Percentiles rank a stretch among this genome's conserved stretches.
Evolutionary conservation across 2,113 vertebrate genomes (phyloP).

Genomic region (Columba livia): DNA sequence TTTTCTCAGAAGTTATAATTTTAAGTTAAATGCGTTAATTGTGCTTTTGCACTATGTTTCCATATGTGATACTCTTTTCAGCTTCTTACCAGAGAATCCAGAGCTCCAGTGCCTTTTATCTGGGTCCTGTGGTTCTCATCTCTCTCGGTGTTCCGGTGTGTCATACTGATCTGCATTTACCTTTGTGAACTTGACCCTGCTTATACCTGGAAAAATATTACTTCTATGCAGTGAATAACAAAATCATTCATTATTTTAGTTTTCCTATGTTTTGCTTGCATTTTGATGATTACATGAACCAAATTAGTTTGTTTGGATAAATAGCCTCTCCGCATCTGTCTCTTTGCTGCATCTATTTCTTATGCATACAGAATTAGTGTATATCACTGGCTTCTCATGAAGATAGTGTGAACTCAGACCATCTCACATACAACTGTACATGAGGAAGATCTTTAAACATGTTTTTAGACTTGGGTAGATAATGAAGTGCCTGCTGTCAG

Average conservation of each 20-base stretch:
- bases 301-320: not conserved
- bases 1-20: not conserved
- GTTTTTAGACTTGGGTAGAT: not conserved
- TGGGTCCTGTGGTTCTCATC: not conserved
- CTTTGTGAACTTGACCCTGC: not conserved
- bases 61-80: accelerated
- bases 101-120: not conserved
- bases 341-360: not conserved
- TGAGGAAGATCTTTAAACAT: not conserved
- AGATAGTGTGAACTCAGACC: not conserved
- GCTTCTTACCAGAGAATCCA: accelerated
- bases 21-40: not conserved
- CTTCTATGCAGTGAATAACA: not conserved
- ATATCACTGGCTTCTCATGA: not conserved
- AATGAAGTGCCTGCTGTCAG: not conserved
- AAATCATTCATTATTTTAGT: not conserved
- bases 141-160: not conserved
- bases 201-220: not conserved
- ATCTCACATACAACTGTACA: not conserved
- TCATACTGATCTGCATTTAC: accelerated
- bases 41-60: not conserved
- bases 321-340: not conserved
- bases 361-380: not conserved
- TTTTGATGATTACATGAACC: not conserved
- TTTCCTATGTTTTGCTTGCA: not conserved